phyloP scores from a whole-genome alignment of 2,888 invertebrate genomes.

The Pyrgus malvae region DNA sequence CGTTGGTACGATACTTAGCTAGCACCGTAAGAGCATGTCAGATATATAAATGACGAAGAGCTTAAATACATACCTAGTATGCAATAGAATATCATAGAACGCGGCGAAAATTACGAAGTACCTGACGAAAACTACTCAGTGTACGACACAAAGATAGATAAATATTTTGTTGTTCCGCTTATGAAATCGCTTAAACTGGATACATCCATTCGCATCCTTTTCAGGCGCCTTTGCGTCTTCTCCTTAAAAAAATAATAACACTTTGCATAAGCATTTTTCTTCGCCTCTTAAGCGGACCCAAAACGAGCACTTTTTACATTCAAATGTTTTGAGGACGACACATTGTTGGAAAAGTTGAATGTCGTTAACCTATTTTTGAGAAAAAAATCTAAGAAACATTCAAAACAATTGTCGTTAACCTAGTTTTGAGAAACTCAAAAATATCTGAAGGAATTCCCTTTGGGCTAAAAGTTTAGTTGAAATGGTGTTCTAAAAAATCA shows the following conservation, averaged over 20 bases:
- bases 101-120: too few species aligned
- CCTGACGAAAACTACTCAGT: neutral
- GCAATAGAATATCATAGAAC: too few species aligned
- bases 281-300: conserved; percentile 45
- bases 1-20: too few species aligned
- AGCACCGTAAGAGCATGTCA: too few species aligned
- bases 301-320: conserved; percentile 56
- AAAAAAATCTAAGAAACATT: neutral
- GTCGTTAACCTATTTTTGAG: conserved; percentile 15
- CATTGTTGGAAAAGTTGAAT: neutral
- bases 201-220: conserved; percentile 45
- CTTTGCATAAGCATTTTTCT: conserved; percentile 77
- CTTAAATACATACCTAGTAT: too few species aligned
- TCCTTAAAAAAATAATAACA: conserved; percentile 73
- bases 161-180: neutral
- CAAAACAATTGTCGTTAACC: too few species aligned
- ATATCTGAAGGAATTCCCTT: too few species aligned
- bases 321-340: conserved; percentile 42
- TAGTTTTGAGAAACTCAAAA: too few species aligned
- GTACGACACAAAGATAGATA: neutral
- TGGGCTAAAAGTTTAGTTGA: too few species aligned
- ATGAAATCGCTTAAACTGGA: conserved; percentile 40
- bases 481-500: too few species aligned
- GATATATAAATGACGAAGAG: too few species aligned
- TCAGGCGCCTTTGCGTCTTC: conserved; percentile 45